Conservation (phyloP, 2,113 vertebrate species). For the Chionomys nivalis region DNA sequence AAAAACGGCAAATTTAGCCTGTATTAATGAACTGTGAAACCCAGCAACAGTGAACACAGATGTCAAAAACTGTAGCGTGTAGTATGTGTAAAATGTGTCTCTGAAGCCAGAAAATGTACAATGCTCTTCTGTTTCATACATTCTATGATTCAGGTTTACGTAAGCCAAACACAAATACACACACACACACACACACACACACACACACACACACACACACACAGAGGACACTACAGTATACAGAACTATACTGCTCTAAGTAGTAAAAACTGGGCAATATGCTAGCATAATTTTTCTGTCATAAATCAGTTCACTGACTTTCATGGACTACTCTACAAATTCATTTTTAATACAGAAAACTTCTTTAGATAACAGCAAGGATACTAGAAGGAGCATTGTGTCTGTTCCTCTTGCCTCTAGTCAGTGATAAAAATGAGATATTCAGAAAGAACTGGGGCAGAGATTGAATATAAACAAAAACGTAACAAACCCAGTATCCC, state of each 20-base stretch:
- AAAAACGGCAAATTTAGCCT: background rate
- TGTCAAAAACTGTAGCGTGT: background rate
- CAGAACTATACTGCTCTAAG: background rate
- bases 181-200: too few species aligned
- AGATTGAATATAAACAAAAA: slow-evolving; percentile 73
- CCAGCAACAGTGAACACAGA: background rate
- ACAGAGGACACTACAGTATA: background rate
- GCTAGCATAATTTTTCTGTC: background rate
- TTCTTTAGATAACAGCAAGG: slow-evolving; percentile 37
- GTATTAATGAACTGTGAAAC: background rate
- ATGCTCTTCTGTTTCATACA: background rate
- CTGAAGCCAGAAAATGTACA: background rate
- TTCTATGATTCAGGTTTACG: background rate
- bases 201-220: background rate
- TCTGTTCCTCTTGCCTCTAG: slow-evolving; percentile 20
- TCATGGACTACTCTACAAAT: background rate
- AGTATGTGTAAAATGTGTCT: background rate
- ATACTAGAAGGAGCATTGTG: background rate
- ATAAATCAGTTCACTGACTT: background rate
- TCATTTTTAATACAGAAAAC: slow-evolving; percentile 35
- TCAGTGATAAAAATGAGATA: slow-evolving; percentile 2
- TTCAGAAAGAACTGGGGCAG: slow-evolving; percentile 41
- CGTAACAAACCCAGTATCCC: slow-evolving; percentile 89
- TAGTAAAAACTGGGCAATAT: background rate
- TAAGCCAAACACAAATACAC: fast-evolving